Percentiles rank a stretch among this genome's conserved stretches.
Evolutionary conservation across 2,113 vertebrate genomes (phyloP).

Genomic region (Brachyhypopomus gauderio): DNA sequence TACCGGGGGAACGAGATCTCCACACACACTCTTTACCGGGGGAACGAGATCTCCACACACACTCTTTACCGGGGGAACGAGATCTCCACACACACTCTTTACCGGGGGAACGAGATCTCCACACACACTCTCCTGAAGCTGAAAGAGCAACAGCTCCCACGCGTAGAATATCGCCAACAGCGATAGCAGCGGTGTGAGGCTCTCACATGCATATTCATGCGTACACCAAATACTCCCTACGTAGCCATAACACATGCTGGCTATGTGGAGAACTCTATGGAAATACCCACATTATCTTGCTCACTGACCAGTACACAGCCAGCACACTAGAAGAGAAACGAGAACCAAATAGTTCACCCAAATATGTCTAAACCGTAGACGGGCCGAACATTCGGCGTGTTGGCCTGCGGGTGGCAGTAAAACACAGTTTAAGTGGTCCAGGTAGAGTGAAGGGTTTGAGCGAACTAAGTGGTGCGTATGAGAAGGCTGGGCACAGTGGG

Average conservation of each 20-base stretch:
- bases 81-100: conserved; percentile 2
- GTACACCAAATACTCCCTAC: conserved; percentile 23
- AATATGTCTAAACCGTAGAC: background rate
- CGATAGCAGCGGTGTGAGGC: background rate
- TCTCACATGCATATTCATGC: conserved; percentile 33
- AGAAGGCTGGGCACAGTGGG: background rate
- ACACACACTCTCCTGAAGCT: background rate
- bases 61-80: background rate
- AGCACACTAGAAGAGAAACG: conserved; percentile 64
- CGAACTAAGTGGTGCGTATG: background rate
- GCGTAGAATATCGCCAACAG: background rate
- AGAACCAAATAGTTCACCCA: conserved; percentile 18
- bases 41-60: no score
- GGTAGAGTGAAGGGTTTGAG: background rate
- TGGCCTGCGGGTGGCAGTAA: conserved; percentile 56
- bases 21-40: background rate
- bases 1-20: background rate
- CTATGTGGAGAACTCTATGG: conserved; percentile 22
- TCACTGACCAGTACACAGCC: conserved; percentile 68
- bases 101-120: background rate
- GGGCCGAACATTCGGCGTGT: background rate
- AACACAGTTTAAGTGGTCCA: conserved; percentile 17
- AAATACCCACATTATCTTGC: conserved; percentile 68
- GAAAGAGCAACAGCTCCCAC: background rate
- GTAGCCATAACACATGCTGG: conserved; percentile 40